Conservation (phyloP, 1,140 invertebrate species). For the Panulirus ornatus region DNA sequence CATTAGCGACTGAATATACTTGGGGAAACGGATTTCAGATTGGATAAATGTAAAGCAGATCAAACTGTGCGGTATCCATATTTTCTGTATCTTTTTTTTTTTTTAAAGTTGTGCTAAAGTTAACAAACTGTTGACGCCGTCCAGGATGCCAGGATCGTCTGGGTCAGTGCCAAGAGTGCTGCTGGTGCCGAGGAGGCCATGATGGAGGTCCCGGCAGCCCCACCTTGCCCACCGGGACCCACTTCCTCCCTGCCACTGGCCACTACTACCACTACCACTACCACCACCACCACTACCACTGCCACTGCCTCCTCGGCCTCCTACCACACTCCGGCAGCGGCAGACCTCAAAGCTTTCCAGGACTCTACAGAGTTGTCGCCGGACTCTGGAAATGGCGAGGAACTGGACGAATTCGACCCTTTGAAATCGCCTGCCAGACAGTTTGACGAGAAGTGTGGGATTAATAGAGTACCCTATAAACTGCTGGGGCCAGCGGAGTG, state of each 20-base stretch:
- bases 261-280: not conserved
- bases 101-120: not conserved
- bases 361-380: conserved; percentile 26
- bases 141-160: too few relatives aligned
- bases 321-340: not conserved
- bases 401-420: conserved; percentile 52
- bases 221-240: conserved; percentile 34
- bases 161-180: not conserved
- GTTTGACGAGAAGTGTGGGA: conserved; percentile 8
- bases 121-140: too few relatives aligned
- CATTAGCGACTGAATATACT: not conserved
- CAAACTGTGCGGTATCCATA: not conserved
- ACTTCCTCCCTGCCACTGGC: conserved; percentile 17
- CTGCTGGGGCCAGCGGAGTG: not conserved
- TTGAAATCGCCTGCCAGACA: conserved; percentile 37
- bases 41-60: not conserved
- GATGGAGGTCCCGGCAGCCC: conserved; percentile 26
- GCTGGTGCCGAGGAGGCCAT: not conserved
- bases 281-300: not conserved
- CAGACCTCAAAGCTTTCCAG: conserved; percentile 4
- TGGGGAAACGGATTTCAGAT: not conserved
- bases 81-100: not conserved
- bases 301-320: not conserved
- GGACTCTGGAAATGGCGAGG: conserved; percentile 59
- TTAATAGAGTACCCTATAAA: not conserved